These are phyloP conservation scores for Ailurus styani DNA, from an alignment of 2,113 vertebrate genomes.

Conservation along the genomic window DNA sequence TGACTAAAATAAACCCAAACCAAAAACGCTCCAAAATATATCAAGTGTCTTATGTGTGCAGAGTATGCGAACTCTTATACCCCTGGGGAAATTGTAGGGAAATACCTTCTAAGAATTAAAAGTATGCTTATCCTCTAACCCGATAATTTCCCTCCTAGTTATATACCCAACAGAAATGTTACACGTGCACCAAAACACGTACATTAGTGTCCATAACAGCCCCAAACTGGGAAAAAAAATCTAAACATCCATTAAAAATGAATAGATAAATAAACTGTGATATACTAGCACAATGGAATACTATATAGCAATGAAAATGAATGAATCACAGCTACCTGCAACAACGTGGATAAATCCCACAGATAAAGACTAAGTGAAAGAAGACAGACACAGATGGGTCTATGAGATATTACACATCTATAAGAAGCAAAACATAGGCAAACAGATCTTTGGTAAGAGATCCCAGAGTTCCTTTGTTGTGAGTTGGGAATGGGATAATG, in stretches of 20 bases:
- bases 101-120: background rate
- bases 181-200: background rate
- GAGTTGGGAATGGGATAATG: background rate
- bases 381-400: background rate
- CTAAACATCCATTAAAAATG: background rate
- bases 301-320: background rate
- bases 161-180: background rate
- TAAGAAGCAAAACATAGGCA: background rate
- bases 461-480: background rate
- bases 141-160: background rate
- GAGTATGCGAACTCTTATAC: background rate
- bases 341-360: background rate
- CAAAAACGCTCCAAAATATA: background rate
- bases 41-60: background rate
- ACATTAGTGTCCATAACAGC: background rate
- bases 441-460: background rate
- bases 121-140: background rate
- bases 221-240: background rate
- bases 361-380: background rate
- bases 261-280: background rate
- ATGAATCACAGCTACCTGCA: background rate
- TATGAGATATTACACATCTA: background rate
- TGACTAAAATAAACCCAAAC: background rate
- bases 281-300: background rate
- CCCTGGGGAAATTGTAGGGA: background rate